These are phyloP conservation scores for Neomorphus geoffroyi DNA, from an alignment of 2,797 vertebrate species.

Conservation along the genomic window DNA sequence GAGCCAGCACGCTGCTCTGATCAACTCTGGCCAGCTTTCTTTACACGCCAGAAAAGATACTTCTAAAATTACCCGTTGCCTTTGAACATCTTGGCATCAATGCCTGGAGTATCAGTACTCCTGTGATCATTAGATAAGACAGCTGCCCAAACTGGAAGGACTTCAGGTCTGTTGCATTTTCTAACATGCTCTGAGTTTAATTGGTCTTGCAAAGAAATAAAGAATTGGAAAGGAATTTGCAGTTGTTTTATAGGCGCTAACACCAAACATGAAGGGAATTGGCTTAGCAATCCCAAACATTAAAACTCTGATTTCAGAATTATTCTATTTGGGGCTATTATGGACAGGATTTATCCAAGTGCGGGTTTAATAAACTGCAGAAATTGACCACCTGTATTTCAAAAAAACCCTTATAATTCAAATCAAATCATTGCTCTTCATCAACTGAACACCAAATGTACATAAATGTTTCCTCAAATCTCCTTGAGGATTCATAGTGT, in stretches of 20 bases:
- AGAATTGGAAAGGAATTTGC: not conserved
- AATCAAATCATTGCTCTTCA: not conserved
- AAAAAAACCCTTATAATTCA: not conserved
- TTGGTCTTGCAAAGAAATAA: not conserved
- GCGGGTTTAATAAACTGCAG: not conserved
- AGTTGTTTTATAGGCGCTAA: not conserved
- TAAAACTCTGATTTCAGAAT: not conserved
- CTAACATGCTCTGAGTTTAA: not conserved
- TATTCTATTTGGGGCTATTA: not conserved
- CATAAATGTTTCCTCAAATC: not conserved
- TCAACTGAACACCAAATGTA: not conserved
- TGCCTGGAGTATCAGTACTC: not conserved
- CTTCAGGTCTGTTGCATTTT: not conserved
- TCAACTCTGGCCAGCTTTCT: not conserved
- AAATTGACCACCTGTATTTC: not conserved
- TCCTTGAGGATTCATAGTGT: not conserved
- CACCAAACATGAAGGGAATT: not conserved
- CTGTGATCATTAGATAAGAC: not conserved
- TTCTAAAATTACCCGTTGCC: not conserved
- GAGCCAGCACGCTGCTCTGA: not conserved
- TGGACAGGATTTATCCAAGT: not conserved
- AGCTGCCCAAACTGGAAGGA: not conserved
- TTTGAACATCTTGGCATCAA: not conserved
- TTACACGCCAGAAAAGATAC: not conserved
- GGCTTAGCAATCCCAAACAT: not conserved